phyloP scores from a whole-genome alignment of 2,797 vertebrate species.

The Mus minutoides region DNA sequence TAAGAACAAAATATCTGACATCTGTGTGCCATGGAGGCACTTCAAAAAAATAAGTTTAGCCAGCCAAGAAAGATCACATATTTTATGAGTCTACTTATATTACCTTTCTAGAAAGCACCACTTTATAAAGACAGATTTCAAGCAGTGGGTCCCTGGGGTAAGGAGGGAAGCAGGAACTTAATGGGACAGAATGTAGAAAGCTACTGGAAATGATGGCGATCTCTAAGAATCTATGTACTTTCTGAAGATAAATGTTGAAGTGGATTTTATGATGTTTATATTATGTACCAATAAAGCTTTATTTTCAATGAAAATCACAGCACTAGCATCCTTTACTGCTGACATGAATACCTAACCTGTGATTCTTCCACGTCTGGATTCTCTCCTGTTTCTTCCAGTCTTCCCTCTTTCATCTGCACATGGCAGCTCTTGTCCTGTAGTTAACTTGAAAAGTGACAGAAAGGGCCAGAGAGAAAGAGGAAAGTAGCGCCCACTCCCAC shows the following conservation, averaged over 20 bases:
- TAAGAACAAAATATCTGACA: background rate
- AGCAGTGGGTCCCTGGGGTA: background rate
- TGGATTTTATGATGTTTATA: background rate
- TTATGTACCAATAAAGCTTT: conserved; percentile 21
- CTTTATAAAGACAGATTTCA: conserved; percentile 1
- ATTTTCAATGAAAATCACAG: background rate
- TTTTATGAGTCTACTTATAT: background rate
- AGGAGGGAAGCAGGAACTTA: background rate
- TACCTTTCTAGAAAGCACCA: conserved; percentile 14
- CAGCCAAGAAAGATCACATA: background rate
- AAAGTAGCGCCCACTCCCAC: background rate
- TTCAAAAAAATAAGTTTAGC: background rate
- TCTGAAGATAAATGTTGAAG: background rate
- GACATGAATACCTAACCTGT: background rate
- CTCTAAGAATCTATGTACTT: background rate
- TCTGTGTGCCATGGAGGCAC: background rate
- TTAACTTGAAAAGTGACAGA: background rate
- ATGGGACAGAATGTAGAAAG: background rate
- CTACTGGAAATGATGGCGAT: background rate
- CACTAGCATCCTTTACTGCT: background rate
- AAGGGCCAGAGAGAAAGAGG: background rate
- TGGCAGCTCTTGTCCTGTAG: background rate
- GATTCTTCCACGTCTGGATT: background rate
- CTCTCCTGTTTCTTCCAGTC: background rate
- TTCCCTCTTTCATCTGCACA: background rate